Base-by-base conservation (phyloP, 1,140 invertebrate genomes). In the Drosophila orena region DNA sequence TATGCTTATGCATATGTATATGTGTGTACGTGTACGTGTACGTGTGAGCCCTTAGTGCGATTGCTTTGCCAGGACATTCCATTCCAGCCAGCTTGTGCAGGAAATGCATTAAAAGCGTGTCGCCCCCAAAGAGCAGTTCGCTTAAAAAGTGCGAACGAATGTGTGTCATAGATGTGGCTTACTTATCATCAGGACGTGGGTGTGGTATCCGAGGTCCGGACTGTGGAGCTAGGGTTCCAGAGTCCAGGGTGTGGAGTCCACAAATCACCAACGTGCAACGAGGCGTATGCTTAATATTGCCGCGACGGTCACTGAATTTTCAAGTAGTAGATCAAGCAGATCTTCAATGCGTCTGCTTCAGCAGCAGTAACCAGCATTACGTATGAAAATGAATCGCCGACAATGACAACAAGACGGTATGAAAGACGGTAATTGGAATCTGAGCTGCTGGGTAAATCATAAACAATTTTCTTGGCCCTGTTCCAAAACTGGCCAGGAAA, bases 21-120 rank as follows among this genome's bases (percentile, higher is more conserved):
- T 17, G 17, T 17, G 53, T 74, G 57, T 68, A 46, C 49, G 40
- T 55, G 53, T 17, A 1, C 1, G 53, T 74, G 57, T 68, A 46
- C 49, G 40, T 55, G 53, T 56, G 22, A n/a, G 60, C 55, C 68
- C 64, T 74, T 74, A 62, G 75, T 79, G 64, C 57, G 46, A 66
- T 64, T 64, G 70, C 73, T 44, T 47, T 43, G 44, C 42, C 77
- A 64, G 54, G 56, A 72, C 61, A 79, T 64, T 30, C 35, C 61
- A 79, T 64, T 30, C 35, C 55, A 34, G 49, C 58, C 38, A 40
- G 49, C 52, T 58, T 76, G 55, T 74, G 34, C 73, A 77, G 75
- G 75, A 84, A 83, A 58, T 79, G 75, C 79, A 83, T 84, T 84
- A 84, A 83, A 64, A 69, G 79, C 59, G 73, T 55, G 56, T 59